Evolutionary conservation across 2,888 invertebrate genomes (phyloP).

Genomic region (Nephrocerus scutellatus): DNA sequence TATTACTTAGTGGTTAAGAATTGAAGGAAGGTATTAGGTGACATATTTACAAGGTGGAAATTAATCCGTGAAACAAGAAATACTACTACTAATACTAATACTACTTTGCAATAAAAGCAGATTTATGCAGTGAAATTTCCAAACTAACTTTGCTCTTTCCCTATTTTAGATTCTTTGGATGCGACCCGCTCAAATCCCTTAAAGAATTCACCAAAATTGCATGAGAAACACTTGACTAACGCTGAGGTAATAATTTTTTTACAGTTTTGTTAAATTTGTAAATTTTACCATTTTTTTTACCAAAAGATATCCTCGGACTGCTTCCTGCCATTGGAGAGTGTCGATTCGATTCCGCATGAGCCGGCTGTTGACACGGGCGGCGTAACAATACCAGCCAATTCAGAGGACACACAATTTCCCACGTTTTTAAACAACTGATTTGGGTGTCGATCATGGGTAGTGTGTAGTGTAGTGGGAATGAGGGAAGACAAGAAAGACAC

Average conservation of each 20-base stretch:
- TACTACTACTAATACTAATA: too few relatives aligned
- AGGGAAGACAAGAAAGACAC: not conserved
- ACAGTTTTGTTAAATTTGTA: not conserved
- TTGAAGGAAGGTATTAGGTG: too few relatives aligned
- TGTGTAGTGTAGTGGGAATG: not conserved
- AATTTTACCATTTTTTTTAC: slow-evolving; percentile 1
- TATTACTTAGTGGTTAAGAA: too few relatives aligned
- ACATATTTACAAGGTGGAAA: too few relatives aligned
- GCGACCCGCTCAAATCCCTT: slow-evolving; percentile 22
- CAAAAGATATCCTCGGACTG: slow-evolving; percentile 43
- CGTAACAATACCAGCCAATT: slow-evolving; percentile 43
- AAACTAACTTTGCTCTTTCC: too few relatives aligned
- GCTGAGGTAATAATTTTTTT: slow-evolving; percentile 15
- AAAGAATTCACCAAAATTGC: slow-evolving; percentile 1
- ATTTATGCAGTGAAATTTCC: too few relatives aligned
- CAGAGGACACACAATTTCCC: slow-evolving; percentile 44
- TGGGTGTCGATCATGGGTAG: slow-evolving; percentile 1
- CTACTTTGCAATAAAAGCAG: too few relatives aligned
- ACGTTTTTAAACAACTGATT: slow-evolving; percentile 33
- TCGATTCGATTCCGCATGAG: slow-evolving; percentile 42
- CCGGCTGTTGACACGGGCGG: slow-evolving; percentile 43
- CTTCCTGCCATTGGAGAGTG: slow-evolving; percentile 41
- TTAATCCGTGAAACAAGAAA: too few relatives aligned
- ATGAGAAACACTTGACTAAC: slow-evolving; percentile 14
- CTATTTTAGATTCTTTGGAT: slow-evolving; percentile 34